Evolutionary conservation across 1,140 invertebrate genomes (phyloP), one percentile per base, ranked within the genome.

Genomic region (Sinella curviseta): DNA sequence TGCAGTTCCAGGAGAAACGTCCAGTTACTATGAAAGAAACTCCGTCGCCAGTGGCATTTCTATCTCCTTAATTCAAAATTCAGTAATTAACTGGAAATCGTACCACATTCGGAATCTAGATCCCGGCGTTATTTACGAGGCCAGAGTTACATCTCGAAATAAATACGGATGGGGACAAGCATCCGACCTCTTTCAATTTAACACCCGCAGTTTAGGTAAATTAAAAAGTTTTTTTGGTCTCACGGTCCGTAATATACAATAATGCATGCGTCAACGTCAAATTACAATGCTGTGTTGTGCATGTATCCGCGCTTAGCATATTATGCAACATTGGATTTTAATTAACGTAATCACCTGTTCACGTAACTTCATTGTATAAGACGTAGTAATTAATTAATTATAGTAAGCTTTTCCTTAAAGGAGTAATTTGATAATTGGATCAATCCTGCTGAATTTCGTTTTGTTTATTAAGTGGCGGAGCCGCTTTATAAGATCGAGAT

Each of bases 121-220:
- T 48, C 86, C 89, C 1, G 90, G 90, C 80, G 90, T 90, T 1
- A 89, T 89, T 1, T 92, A 91, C 84, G 91, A 92, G 84, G 90
- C 90, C 31, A 88, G 91, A 74, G 89, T 92, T 4, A 90, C 91
- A 83, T 89, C 90, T n/a, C 91, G 90, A 85, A 92, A 91, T 81
- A 89, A 89, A 84, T 91, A 91, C 79, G 91, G 91, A 36, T 91
- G 90, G 88, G 34, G 74, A 75, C 80, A 84, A 57, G 55, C 80
- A 20, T 84, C 83, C 0, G 83, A 85, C 17, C 77, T 82, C 12
- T 86, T 85, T 77, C 81, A 84, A 67, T 85, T 86, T 76, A 83
- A 85, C 60, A 86, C 85, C 17, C 82, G 83, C 39, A 85, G 78
- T 48, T 79, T 83, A 79, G 85, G 84, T 85, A 80, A 81, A 78